Evolutionary conservation across 2,888 invertebrate genomes (phyloP).

Genomic region (Brenthis ino): DNA sequence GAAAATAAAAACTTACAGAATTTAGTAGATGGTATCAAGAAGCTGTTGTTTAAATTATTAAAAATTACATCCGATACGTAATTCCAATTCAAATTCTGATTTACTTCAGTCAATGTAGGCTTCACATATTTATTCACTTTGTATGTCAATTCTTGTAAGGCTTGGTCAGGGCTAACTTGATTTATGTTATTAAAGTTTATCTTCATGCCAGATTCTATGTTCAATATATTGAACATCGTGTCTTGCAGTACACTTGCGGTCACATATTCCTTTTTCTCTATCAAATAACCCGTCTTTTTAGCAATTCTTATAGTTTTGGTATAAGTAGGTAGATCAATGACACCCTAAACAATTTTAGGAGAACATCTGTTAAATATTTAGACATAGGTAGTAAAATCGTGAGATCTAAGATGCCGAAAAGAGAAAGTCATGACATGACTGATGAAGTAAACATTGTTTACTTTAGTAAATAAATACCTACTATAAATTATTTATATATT

Average conservation of each 20-base stretch:
- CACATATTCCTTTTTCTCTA: conserved; percentile 54
- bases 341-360: conserved; percentile 51
- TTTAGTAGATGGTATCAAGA: conserved; percentile 62
- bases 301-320: conserved; percentile 49
- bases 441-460: no score
- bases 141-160: conserved; percentile 49
- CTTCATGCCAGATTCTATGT: conserved; percentile 49
- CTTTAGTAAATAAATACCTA: no score
- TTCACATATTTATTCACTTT: conserved; percentile 66
- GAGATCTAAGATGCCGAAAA: no score
- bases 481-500: no score
- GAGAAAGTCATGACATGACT: no score
- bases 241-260: conserved; percentile 52
- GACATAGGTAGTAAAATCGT: no score
- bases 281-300: conserved; percentile 51
- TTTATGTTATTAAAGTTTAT: conserved; percentile 71
- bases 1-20: conserved; percentile 61
- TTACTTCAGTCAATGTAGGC: conserved; percentile 60
- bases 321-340: conserved; percentile 61
- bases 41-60: conserved; percentile 54
- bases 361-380: no score
- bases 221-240: conserved; percentile 52
- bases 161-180: conserved; percentile 55
- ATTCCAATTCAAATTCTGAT: conserved; percentile 60
- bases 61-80: conserved; percentile 58